Percentiles rank a stretch among this genome's conserved stretches.
These are phyloP conservation scores for Acanthosoma haemorrhoidale DNA, from an alignment of 2,888 invertebrate species.

Conservation along the genomic window DNA sequence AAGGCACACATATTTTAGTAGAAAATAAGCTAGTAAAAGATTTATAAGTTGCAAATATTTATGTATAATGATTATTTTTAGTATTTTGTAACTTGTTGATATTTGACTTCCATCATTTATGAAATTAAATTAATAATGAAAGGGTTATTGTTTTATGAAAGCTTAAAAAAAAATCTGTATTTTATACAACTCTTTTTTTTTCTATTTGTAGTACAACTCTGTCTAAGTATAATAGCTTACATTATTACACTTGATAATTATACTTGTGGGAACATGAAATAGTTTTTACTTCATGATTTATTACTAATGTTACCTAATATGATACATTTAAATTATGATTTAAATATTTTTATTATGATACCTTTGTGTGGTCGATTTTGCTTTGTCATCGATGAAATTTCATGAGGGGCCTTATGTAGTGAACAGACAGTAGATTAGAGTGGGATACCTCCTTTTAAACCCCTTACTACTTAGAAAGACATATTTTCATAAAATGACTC, in stretches of 20 bases:
- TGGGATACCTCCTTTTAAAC: conserved; percentile 22
- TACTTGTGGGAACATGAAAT: conserved; percentile 20
- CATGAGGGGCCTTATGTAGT: conserved; percentile 30
- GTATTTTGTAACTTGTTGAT: background rate
- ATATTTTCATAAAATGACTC: conserved; percentile 27
- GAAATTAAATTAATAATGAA: background rate
- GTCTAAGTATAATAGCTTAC: background rate
- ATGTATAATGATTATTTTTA: background rate
- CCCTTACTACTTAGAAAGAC: background rate
- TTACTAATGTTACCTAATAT: background rate
- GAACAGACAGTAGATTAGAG: conserved; percentile 22
- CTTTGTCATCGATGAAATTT: conserved; percentile 22
- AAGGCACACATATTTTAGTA: conserved; percentile 23
- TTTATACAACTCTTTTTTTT: conserved; percentile 14
- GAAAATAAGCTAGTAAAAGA: background rate
- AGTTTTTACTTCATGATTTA: conserved; percentile 21
- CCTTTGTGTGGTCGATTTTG: background rate
- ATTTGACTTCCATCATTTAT: conserved; percentile 6
- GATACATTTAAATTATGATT: background rate
- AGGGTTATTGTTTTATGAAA: background rate
- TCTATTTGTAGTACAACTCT: background rate
- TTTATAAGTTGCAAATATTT: background rate
- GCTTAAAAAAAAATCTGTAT: conserved; percentile 6
- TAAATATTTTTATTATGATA: background rate
- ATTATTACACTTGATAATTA: conserved; percentile 17